A percentile compares a stretch with the other conserved stretches of the same genome.
These are phyloP conservation scores for Tursiops truncatus DNA, from an alignment of 2,113 vertebrate species.

Conservation along the genomic window DNA sequence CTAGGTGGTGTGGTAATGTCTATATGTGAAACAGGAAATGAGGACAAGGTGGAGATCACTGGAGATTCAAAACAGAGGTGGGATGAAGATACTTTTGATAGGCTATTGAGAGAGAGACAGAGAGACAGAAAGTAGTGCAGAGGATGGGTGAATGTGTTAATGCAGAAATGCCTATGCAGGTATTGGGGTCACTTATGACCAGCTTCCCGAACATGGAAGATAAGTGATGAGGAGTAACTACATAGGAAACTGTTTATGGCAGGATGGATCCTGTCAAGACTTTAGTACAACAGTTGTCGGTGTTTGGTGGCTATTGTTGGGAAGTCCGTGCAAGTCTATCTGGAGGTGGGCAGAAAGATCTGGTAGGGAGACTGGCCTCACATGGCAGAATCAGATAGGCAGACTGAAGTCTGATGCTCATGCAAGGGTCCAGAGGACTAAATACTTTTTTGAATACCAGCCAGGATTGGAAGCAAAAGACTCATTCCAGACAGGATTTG, in stretches of 20 bases:
- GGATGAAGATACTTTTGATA: background rate
- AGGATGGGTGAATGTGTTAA: background rate
- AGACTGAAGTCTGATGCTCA: background rate
- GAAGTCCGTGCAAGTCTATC: background rate
- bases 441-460: background rate
- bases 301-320: background rate
- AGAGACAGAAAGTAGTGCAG: background rate
- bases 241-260: background rate
- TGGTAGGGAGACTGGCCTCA: background rate
- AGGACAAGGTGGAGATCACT: background rate
- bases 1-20: background rate
- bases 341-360: background rate
- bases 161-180: background rate
- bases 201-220: background rate
- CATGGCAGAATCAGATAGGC: background rate
- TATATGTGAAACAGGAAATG: background rate
- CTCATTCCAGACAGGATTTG: background rate
- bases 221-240: background rate
- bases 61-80: background rate
- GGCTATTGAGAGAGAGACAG: background rate
- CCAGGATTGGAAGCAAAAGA: background rate
- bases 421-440: background rate
- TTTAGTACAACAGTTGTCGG: background rate
- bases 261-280: background rate
- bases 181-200: background rate